These are phyloP conservation scores for Abrostola tripartita DNA, from an alignment of 2,888 invertebrate species.

Conservation along the genomic window DNA sequence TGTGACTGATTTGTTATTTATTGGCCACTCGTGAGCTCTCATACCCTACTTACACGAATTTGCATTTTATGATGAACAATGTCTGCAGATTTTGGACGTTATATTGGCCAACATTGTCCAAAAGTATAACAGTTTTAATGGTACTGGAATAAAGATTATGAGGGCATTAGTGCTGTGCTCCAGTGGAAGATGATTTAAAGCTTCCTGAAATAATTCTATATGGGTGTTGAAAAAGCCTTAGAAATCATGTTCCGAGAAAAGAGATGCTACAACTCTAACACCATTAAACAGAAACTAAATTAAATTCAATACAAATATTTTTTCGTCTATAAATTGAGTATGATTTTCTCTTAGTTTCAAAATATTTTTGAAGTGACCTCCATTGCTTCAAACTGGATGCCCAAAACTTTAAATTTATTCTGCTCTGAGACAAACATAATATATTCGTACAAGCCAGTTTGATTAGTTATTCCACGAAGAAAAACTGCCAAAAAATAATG, in stretches of 20 bases:
- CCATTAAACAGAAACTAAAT: no score
- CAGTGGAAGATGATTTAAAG: constrained; percentile 1
- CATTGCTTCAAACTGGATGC: background rate
- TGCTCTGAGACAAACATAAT: background rate
- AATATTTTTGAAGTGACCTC: background rate
- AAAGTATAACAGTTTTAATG: constrained; percentile 45
- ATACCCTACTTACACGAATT: constrained; percentile 61
- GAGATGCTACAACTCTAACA: no score
- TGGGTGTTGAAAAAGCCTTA: no score
- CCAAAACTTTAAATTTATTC: background rate
- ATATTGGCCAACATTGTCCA: constrained; percentile 41
- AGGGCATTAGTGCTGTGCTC: constrained; percentile 22
- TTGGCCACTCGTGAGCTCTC: constrained; percentile 75
- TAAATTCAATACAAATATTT: background rate
- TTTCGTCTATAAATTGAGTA: background rate
- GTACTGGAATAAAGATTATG: constrained; percentile 42
- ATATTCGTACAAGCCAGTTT: background rate
- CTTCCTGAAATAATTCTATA: background rate
- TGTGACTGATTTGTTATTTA: constrained; percentile 85
- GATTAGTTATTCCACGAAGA: constrained; percentile 1
- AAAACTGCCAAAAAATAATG: background rate
- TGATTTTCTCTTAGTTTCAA: background rate
- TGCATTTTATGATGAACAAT: constrained; percentile 60
- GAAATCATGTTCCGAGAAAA: no score
- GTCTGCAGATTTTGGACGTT: constrained; percentile 52